Base-by-base conservation (phyloP, 2,113 vertebrate species). In the Cercopithecus mona region DNA sequence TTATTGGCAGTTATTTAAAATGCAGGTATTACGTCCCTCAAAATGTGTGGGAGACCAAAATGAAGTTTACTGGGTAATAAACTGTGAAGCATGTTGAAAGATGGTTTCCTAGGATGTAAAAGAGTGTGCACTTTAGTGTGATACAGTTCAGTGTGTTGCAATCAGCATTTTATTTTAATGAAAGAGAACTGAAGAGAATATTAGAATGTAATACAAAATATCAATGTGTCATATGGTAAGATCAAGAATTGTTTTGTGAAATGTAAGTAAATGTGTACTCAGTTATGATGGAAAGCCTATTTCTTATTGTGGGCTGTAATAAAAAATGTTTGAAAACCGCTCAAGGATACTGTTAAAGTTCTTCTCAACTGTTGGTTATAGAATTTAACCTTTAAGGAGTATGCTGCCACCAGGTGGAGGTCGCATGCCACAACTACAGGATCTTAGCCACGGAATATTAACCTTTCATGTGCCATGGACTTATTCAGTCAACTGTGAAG, bases 331-430 rank as follows among this genome's bases (percentile, higher is more conserved):
- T 92, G 57, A 97, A 97, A 96, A 88, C 7, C 57, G 91, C 13
- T 73, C 45, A 85, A 93, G 61, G 86, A 90, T 52, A 85, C 30
- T 75, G 38, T 89, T 94, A 84, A 81, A 92, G 92, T 92, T 88
- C 78, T 92, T 83, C 61, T 68, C 20, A 84, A 87, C n/a, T 88
- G 55, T 35, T 85, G 76, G 84, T 95, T 84, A 96, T 4, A 92
- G 45, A 32, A 88, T 66, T 84, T 94, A 96, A 95, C 98, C 97
- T 93, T 90, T 95, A 93, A 95, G 97, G 97, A 90, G 61, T 96
- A 76, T 98, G 97, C 98, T 98, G 98, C 97, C 98, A 98, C 97
- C 98, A 98, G 97, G 97, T 98, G 98, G 98, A 98, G 59, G 96
- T 64, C 50, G 14, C 38, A 88, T 78, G 97, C n/a, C 97, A 97